phyloP scores from a whole-genome alignment of 1,140 invertebrate genomes.

The Heliconius hewitsoni region DNA sequence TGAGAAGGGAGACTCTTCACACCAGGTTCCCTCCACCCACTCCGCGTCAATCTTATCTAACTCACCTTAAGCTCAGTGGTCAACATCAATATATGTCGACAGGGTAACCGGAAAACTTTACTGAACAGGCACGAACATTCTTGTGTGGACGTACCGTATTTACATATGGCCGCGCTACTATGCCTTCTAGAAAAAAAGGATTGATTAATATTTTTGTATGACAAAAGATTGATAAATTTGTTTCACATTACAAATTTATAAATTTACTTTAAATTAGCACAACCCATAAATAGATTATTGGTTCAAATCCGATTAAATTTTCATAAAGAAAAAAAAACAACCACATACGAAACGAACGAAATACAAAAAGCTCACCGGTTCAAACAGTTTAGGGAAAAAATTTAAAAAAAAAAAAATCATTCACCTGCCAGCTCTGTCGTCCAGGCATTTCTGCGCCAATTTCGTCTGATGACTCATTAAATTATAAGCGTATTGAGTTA shows the following conservation, averaged over 20 bases:
- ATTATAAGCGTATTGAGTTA: conserved; percentile 79
- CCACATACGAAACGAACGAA: too few species aligned
- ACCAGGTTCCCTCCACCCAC: too few species aligned
- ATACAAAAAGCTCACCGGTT: too few species aligned
- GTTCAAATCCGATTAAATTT: too few species aligned
- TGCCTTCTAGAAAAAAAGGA: conserved; percentile 53
- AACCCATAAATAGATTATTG: too few species aligned
- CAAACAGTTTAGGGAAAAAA: too few species aligned
- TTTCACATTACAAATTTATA: too few species aligned
- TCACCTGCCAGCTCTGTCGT: conserved; percentile 69
- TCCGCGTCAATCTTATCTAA: background rate
- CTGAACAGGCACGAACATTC: conserved; percentile 78
- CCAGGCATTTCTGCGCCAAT: conserved; percentile 71
- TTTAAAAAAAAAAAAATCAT: background rate
- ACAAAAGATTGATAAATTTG: too few species aligned
- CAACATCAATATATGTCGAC: conserved; percentile 77
- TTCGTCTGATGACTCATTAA: conserved; percentile 77
- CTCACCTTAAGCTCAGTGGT: conserved; percentile 76
- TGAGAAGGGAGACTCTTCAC: too few species aligned
- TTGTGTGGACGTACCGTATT: conserved; percentile 77
- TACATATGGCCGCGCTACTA: conserved; percentile 70
- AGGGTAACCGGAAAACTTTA: conserved; percentile 76
- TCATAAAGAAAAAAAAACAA: too few species aligned
- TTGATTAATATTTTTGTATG: conserved; percentile 1
- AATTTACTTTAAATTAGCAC: too few species aligned